phyloP scores from a whole-genome alignment of 2,888 invertebrate species.

The Scaptomyza flava region DNA sequence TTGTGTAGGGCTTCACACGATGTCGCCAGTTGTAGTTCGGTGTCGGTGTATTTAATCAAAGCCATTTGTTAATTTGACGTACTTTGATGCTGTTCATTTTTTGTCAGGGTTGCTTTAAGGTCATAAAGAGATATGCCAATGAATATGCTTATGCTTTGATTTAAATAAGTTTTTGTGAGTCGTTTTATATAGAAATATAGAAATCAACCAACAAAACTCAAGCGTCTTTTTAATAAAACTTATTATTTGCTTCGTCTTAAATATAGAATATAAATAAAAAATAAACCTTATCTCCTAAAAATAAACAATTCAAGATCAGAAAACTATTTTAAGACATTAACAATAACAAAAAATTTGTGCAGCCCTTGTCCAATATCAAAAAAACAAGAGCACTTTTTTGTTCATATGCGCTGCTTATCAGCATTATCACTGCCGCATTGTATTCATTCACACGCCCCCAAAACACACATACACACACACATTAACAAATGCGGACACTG shows the following conservation, averaged over 20 bases:
- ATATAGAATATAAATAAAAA: no score
- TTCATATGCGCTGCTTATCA: constrained; percentile 57
- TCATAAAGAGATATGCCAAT: background rate
- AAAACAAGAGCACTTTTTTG: constrained; percentile 14
- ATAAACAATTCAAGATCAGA: background rate
- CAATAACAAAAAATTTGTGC: constrained; percentile 1
- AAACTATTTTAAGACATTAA: background rate
- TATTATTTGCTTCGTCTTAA: no score
- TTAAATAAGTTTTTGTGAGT: background rate
- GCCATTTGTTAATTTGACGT: constrained; percentile 38
- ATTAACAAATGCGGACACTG: constrained; percentile 25
- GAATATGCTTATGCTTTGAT: no score
- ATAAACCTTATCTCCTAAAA: no score
- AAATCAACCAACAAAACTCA: no score
- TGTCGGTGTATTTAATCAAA: constrained; percentile 16
- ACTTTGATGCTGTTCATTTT: constrained; percentile 24
- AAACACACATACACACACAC: constrained; percentile 53
- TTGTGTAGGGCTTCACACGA: constrained; percentile 67
- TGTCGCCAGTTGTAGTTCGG: constrained; percentile 22
- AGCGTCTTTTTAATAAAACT: no score
- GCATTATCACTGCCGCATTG: constrained; percentile 77
- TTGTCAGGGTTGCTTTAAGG: constrained; percentile 33
- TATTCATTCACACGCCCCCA: constrained; percentile 81
- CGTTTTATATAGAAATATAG: background rate
- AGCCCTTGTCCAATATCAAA: constrained; percentile 38